Percentiles rank a stretch among this genome's conserved stretches.
Conservation (phyloP, 2,797 vertebrate species). For the Rhodeus uyekii region DNA sequence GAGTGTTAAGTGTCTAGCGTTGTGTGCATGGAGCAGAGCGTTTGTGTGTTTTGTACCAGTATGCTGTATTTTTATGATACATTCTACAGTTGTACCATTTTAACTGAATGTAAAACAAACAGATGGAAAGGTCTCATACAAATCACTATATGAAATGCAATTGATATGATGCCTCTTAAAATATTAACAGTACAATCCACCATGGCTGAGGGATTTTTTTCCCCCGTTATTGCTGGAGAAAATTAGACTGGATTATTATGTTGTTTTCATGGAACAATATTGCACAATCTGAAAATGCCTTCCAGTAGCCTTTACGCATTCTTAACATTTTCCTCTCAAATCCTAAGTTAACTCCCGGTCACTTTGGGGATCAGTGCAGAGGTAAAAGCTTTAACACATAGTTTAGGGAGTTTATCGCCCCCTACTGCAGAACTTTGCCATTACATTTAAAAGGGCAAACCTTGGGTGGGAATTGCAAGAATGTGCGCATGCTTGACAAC, state of each 20-base stretch:
- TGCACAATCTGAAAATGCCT: neutral
- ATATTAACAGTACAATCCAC: neutral
- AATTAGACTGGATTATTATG: neutral
- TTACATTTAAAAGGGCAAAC: conserved; percentile 34
- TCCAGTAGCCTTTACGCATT: conserved; percentile 5
- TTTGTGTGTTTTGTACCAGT: conserved; percentile 39
- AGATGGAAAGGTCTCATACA: neutral
- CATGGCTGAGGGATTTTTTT: too few species aligned
- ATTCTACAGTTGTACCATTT: conserved; percentile 33
- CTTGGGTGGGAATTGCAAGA: neutral
- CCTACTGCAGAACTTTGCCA: conserved; percentile 59
- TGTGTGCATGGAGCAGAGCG: conserved; percentile 40
- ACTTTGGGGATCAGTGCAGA: neutral
- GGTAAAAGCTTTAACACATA: neutral
- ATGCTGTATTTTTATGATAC: conserved; percentile 42
- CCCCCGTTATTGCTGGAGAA: neutral
- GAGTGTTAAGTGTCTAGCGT: conserved; percentile 34
- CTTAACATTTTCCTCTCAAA: conserved; percentile 2
- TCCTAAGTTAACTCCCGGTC: neutral
- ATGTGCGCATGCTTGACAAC: neutral
- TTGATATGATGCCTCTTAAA: neutral
- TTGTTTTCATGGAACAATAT: neutral
- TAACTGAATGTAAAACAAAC: conserved; percentile 42
- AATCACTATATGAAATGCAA: neutral
- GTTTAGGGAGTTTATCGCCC: conserved; percentile 53